Percentiles rank a stretch among this genome's conserved stretches.
These are phyloP conservation scores for Rhagoletis pomonella DNA, from an alignment of 1,140 invertebrate genomes.

Conservation along the genomic window DNA sequence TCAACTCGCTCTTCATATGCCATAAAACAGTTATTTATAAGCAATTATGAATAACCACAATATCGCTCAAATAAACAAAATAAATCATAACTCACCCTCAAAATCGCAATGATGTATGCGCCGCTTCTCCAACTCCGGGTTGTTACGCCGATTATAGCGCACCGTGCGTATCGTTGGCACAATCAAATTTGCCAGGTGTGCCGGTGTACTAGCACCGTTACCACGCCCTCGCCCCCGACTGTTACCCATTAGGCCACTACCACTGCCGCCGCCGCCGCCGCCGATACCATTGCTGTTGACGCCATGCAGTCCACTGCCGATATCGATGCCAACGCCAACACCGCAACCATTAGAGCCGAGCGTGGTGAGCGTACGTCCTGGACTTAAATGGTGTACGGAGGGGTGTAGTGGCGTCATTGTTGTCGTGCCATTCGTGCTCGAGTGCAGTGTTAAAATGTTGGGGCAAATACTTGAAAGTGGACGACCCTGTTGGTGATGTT, in stretches of 20 bases:
- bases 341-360: constrained; percentile 60
- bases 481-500: constrained; percentile 64
- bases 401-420: constrained; percentile 29
- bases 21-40: too few relatives aligned
- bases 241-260: not conserved
- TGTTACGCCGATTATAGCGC: constrained; percentile 93
- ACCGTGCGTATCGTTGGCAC: constrained; percentile 72
- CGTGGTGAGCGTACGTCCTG: constrained; percentile 65
- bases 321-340: constrained; percentile 57
- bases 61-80: not conserved
- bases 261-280: too few relatives aligned
- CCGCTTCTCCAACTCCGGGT: constrained; percentile 95
- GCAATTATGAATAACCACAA: too few relatives aligned
- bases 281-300: constrained; percentile 54
- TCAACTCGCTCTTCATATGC: too few relatives aligned
- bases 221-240: constrained; percentile 62
- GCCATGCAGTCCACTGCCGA: constrained; percentile 62
- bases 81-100: constrained; percentile 81
- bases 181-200: constrained; percentile 69
- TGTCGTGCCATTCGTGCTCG: too few relatives aligned
- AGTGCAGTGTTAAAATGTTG: constrained; percentile 28
- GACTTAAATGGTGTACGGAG: constrained; percentile 59
- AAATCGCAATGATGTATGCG: constrained; percentile 97
- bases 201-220: constrained; percentile 60
- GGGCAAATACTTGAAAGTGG: constrained; percentile 63